Evolutionary conservation across 2,888 invertebrate species (phyloP).

Genomic region (Xestobium rufovillosum): DNA sequence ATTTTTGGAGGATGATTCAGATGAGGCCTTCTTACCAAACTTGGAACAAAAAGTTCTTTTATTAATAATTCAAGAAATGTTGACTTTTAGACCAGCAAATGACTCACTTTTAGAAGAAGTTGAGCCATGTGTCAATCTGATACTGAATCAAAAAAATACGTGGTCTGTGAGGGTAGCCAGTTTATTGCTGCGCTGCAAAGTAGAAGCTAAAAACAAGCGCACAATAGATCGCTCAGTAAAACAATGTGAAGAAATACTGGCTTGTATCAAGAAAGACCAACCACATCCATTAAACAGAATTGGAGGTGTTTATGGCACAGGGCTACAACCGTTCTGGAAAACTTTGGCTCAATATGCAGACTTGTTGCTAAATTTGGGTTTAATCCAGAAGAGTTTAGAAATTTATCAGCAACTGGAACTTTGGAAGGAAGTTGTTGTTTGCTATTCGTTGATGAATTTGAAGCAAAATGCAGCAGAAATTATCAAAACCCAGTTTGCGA

Average conservation of each 20-base stretch:
- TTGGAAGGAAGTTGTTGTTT: slow-evolving; percentile 91
- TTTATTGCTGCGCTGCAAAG: slow-evolving; percentile 64
- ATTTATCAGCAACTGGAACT: slow-evolving; percentile 65
- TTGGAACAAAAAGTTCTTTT: slow-evolving; percentile 74
- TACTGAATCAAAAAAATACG: slow-evolving; percentile 59
- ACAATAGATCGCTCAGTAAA: slow-evolving; percentile 82
- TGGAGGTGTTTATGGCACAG: slow-evolving; percentile 61
- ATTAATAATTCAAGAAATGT: slow-evolving; percentile 62
- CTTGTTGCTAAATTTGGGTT: slow-evolving; percentile 70
- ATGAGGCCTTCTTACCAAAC: slow-evolving; percentile 49
- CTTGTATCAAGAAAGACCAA: slow-evolving; percentile 43
- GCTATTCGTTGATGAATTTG: slow-evolving; percentile 78
- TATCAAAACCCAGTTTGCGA: slow-evolving; percentile 69
- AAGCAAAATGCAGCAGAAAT: slow-evolving; percentile 88
- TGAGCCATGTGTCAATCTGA: slow-evolving; percentile 64
- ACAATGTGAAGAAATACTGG: slow-evolving; percentile 75
- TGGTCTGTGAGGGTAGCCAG: slow-evolving; percentile 73
- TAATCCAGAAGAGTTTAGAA: slow-evolving; percentile 77
- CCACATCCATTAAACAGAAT: slow-evolving; percentile 45
- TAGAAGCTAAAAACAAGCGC: slow-evolving; percentile 71
- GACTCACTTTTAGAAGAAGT: slow-evolving; percentile 76
- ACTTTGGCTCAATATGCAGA: slow-evolving; percentile 72
- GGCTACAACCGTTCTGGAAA: slow-evolving; percentile 67
- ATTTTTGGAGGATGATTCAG: slow-evolving; percentile 55
- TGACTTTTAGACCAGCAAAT: slow-evolving; percentile 71